Base-by-base conservation (phyloP, 1,140 invertebrate genomes). In the Meteorus sp. region DNA sequence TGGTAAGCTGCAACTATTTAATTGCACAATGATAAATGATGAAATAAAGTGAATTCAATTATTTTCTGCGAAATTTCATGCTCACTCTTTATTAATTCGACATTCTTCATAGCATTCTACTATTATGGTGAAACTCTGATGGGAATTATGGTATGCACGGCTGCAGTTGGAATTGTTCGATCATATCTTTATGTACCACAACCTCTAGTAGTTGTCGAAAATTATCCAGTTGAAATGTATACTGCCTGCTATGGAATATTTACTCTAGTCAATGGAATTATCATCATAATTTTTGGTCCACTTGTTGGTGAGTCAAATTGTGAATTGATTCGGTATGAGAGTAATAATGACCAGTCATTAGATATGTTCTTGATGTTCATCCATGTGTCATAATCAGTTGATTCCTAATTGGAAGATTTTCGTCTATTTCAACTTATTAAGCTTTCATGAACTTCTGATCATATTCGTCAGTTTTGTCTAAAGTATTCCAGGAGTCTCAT, bases 171-270 rank as follows among this genome's bases (percentile, higher is more conserved):
- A n/a, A 13, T 67, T 0, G 66, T 73, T 11, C 70, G 77, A 20
- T 73, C 77, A 2, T 79, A 73, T 72, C 29, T 81, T 3, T 58
- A 72, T 0, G 75, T 74, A 47, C 70, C 67, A 44, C 74, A 76
- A 37, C 65, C 76, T n/a, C 59, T 81, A 29, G 75, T 75, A 5
- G 68, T 81, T 5, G 75, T 80, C 0, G 79, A 81, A 65, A 69
- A 78, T 48, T 65, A 76, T 22, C 67, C 61, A 22, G 65, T 79
- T 45, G 76, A 81, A 29, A 75, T 77, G 60, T 76, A 78, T 58
- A 73, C 79, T 19, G 77, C 77, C 3, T 78, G 76, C 6, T 80
- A 79, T 53, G 78, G 79, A 1, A 67, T 81, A 45, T 76, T 64
- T 51, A 69, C 75, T 0, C 67, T 80, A 20, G 74, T 81, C 13